Evolutionary conservation across 1,140 invertebrate species (phyloP).

Genomic region (Drosophila nasuta): DNA sequence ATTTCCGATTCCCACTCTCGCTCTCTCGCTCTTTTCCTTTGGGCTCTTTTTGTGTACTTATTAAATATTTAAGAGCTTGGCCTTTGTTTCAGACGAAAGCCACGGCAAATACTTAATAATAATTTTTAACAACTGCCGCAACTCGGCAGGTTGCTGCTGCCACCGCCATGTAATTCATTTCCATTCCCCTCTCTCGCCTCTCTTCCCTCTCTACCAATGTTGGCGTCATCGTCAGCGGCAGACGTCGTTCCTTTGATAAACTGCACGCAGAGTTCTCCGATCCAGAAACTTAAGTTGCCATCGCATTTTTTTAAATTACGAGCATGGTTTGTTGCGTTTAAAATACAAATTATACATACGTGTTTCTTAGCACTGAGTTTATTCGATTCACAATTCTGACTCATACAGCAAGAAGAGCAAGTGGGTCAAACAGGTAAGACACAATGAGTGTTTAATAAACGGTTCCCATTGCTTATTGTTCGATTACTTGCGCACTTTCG

Average conservation of each 20-base stretch:
- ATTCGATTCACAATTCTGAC: conserved; percentile 47
- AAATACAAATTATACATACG: conserved; percentile 75
- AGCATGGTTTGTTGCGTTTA: conserved; percentile 68
- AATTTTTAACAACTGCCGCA: conserved; percentile 64
- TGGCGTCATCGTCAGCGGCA: neutral
- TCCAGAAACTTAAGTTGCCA: conserved; percentile 17
- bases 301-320: conserved; percentile 64
- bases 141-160: conserved; percentile 59
- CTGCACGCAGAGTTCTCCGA: conserved; percentile 63
- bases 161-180: conserved; percentile 51
- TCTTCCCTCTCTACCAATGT: neutral
- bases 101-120: conserved; percentile 80
- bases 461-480: conserved; percentile 37
- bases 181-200: neutral
- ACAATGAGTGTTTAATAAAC: conserved; percentile 76
- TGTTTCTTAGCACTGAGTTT: conserved; percentile 7
- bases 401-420: conserved; percentile 51
- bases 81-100: conserved; percentile 71
- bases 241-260: conserved; percentile 62
- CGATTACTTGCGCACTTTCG: neutral
- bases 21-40: conserved; percentile 26
- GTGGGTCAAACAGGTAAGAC: conserved; percentile 71
- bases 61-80: conserved; percentile 83
- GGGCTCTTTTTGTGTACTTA: conserved; percentile 69
- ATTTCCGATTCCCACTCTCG: neutral